Percentiles rank a stretch among this genome's conserved stretches.
Evolutionary conservation across 2,888 invertebrate species (phyloP).

Genomic region (Tetranychus piercei): DNA sequence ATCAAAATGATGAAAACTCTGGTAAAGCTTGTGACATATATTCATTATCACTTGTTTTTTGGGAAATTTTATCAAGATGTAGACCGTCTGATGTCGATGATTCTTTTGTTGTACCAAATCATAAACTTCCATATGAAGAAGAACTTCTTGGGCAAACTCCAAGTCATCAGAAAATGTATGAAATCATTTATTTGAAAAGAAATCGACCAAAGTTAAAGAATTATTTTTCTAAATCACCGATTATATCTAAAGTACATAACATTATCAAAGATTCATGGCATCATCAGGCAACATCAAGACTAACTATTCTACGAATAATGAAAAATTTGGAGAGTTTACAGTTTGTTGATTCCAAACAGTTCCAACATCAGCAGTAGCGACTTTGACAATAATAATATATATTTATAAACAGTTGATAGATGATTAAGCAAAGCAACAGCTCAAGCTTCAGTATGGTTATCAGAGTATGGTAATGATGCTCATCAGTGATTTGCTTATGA

Average conservation of each 20-base stretch:
- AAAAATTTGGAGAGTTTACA: not conserved
- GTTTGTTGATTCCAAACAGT: not conserved
- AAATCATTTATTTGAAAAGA: not conserved
- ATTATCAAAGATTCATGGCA: not conserved
- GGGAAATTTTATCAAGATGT: slow-evolving; percentile 53
- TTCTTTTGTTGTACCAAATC: not conserved
- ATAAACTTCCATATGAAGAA: not conserved
- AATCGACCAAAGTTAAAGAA: not conserved
- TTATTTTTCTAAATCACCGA: not conserved
- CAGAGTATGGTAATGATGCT: not conserved
- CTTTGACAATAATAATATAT: too few relatives aligned
- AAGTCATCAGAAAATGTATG: not conserved
- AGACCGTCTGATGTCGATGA: not conserved
- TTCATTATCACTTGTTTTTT: slow-evolving; percentile 81
- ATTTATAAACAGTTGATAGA: too few relatives aligned
- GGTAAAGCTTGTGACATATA: slow-evolving; percentile 97
- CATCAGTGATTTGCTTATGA: not conserved
- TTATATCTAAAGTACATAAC: not conserved
- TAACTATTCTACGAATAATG: not conserved
- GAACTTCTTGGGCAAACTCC: not conserved
- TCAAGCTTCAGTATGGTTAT: not conserved
- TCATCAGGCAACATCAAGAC: not conserved
- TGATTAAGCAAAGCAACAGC: too few relatives aligned
- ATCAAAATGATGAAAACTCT: slow-evolving; percentile 83
- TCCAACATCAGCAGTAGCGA: too few relatives aligned